Percentiles rank a stretch among this genome's conserved stretches.
Evolutionary conservation across 1,140 invertebrate genomes (phyloP).

Genomic region (Bradysia coprophila): DNA sequence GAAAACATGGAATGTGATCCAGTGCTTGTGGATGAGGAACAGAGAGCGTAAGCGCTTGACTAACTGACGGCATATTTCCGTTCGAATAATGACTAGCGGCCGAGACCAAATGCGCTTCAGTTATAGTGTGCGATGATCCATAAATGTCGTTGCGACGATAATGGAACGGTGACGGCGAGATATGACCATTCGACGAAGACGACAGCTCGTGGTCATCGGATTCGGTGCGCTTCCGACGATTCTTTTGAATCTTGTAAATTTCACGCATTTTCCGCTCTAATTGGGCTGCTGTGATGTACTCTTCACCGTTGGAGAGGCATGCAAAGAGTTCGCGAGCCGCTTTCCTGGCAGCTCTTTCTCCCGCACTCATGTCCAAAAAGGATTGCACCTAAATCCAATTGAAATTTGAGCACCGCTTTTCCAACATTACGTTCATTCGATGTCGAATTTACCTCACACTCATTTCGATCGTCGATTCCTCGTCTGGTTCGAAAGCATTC

Average conservation of each 20-base stretch:
- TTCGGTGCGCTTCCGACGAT: constrained; percentile 14
- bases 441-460: constrained; percentile 43
- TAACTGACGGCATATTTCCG: constrained; percentile 52
- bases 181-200: neutral
- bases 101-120: constrained; percentile 58
- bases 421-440: constrained; percentile 62
- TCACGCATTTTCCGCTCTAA: constrained; percentile 45
- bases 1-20: constrained; percentile 46
- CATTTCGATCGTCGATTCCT: constrained; percentile 63
- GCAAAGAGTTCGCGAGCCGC: constrained; percentile 70
- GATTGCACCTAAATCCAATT: constrained; percentile 65
- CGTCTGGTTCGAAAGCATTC: constrained; percentile 58
- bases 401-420: no score
- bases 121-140: constrained; percentile 28
- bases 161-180: constrained; percentile 1
- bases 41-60: constrained; percentile 42
- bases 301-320: constrained; percentile 63
- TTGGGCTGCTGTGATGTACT: constrained; percentile 67
- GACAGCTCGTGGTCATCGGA: constrained; percentile 9
- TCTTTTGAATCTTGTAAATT: constrained; percentile 32
- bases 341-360: constrained; percentile 68
- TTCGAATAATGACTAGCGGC: constrained; percentile 64
- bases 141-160: neutral
- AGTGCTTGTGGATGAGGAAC: constrained; percentile 39
- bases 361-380: constrained; percentile 61